A percentile compares a stretch with the other conserved stretches of the same genome.
Conservation (phyloP, 2,797 vertebrate species). For the Megaceryle alcyon region DNA sequence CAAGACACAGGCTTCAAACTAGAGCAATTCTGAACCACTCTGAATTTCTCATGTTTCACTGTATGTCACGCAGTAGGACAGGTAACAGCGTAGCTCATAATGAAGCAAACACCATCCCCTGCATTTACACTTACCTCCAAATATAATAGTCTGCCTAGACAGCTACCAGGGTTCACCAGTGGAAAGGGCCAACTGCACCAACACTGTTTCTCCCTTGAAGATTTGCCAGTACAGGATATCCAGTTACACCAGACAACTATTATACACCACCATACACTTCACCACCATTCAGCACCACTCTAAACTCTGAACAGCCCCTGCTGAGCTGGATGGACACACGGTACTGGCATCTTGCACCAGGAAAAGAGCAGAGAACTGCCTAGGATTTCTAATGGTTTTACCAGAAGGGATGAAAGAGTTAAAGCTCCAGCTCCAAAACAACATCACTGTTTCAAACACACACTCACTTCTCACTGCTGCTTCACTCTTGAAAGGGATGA, state of each 20-base stretch:
- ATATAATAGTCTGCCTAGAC: not conserved
- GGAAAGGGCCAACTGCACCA: not conserved
- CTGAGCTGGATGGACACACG: not conserved
- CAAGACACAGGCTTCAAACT: not conserved
- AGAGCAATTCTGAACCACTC: not conserved
- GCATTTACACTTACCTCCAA: not conserved
- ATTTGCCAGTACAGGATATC: not conserved
- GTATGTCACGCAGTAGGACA: not conserved
- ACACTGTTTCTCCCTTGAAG: not conserved
- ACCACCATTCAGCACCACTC: not conserved
- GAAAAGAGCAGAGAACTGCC: not conserved
- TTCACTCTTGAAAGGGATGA: not conserved
- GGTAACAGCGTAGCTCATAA: not conserved
- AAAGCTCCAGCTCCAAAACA: not conserved
- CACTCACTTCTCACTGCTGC: not conserved
- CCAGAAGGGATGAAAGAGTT: not conserved
- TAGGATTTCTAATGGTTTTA: not conserved
- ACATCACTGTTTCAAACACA: not conserved
- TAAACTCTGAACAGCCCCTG: not conserved
- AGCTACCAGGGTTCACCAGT: not conserved
- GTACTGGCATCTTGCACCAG: not conserved
- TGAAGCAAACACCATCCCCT: not conserved
- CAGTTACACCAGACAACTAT: not conserved
- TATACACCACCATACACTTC: not conserved
- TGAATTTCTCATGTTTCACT: not conserved